Percentiles rank a stretch among this genome's conserved stretches.
Conservation (phyloP, 1,140 invertebrate genomes). For the Bacillus rossius region DNA sequence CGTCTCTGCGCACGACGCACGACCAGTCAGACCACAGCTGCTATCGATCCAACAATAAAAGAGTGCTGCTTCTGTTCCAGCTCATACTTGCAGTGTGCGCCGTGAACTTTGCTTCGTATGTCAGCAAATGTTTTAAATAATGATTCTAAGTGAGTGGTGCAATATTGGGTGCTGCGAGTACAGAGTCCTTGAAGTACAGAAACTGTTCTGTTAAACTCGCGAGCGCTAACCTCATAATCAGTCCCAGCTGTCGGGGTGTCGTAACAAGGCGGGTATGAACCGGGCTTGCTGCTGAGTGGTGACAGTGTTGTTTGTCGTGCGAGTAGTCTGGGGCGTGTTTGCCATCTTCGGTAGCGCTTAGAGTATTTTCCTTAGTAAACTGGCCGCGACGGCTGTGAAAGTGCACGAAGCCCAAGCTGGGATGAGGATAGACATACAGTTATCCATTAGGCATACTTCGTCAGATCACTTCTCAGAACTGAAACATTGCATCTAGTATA, state of each 20-base stretch:
- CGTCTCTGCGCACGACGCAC: too few species aligned
- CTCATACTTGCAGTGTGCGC: too few species aligned
- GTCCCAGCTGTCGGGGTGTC: too few species aligned
- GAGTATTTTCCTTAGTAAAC: not conserved
- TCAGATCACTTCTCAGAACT: slow-evolving; percentile 46
- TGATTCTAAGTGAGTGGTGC: slow-evolving; percentile 8
- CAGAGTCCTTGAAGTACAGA: not conserved
- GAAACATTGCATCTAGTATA: slow-evolving; percentile 7
- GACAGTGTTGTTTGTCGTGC: not conserved
- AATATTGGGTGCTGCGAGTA: slow-evolving; percentile 9
- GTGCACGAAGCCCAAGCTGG: slow-evolving; percentile 26
- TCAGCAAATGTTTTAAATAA: too few species aligned
- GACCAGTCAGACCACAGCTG: too few species aligned
- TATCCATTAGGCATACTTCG: slow-evolving; percentile 45
- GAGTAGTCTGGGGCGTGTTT: not conserved
- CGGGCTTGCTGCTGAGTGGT: not conserved
- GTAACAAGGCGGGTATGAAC: not conserved
- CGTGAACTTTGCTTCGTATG: too few species aligned
- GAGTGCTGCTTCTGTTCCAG: too few species aligned
- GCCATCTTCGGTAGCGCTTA: not conserved
- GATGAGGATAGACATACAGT: slow-evolving; percentile 46
- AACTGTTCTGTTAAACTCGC: not conserved
- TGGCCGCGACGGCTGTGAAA: not conserved
- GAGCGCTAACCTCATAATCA: too few species aligned
- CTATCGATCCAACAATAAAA: too few species aligned